Evolutionary conservation across 2,888 invertebrate genomes (phyloP).

Genomic region (Eupithecia vulgata): DNA sequence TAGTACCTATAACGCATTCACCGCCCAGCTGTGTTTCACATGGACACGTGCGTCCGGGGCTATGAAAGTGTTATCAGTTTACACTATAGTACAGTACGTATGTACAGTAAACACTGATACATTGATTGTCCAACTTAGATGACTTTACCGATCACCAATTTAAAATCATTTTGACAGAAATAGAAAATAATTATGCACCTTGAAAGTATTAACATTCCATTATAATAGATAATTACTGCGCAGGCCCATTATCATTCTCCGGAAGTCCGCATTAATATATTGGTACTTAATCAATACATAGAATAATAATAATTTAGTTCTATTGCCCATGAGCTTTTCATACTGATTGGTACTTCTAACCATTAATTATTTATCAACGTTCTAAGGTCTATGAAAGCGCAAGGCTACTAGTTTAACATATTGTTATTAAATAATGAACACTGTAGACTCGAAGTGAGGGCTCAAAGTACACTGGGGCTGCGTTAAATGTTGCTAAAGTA

Average conservation of each 20-base stretch:
- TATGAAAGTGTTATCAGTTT: too few relatives aligned
- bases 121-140: too few relatives aligned
- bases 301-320: constrained; percentile 14
- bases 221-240: constrained; percentile 11
- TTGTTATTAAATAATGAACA: not conserved
- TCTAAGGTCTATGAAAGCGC: constrained; percentile 14
- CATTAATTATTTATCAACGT: constrained; percentile 22
- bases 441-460: not conserved
- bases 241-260: constrained; percentile 10
- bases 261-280: constrained; percentile 26
- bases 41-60: too few relatives aligned
- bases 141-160: not conserved
- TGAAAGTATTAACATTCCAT: constrained; percentile 7
- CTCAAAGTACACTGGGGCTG: not conserved
- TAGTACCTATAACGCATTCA: too few relatives aligned
- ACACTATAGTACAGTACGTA: too few relatives aligned
- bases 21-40: too few relatives aligned
- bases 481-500: not conserved
- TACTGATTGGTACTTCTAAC: constrained; percentile 22
- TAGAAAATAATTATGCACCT: constrained; percentile 2
- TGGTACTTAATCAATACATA: constrained; percentile 17
- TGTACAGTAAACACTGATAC: too few relatives aligned
- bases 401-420: constrained; percentile 17
- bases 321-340: constrained; percentile 22
- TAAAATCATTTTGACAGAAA: not conserved